Evolutionary conservation across 2,797 vertebrate genomes (phyloP), one percentile per base, ranked within the genome.

Genomic region (Aeoliscus strigatus): DNA sequence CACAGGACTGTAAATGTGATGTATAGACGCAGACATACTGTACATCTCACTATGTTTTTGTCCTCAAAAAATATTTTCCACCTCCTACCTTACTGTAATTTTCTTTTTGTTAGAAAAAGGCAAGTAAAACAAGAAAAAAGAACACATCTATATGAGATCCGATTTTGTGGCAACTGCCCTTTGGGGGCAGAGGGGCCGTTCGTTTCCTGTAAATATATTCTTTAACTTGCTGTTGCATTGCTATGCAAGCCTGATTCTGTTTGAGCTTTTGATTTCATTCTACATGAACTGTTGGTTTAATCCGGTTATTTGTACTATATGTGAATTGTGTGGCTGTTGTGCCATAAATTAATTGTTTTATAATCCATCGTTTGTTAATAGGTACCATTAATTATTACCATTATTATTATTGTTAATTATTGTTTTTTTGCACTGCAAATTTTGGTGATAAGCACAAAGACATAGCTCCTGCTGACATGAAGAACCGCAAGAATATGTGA

Each of bases 381-480:
- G 77, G 72, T 86, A 68, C 76, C 80, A 83, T 88, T 83, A 79
- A 94, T 96, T 93, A 83, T 77, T 81, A 83, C 83, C 61, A 81
- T 87, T 73, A 70, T 81, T 59, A 67, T 75, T 76, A 65, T 71
- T 90, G 89, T 91, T 92, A 89, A 92, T 94, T 92, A 90, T 93
- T 93, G 88, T 93, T 89, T 93, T 89, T 88, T 99, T 99, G 96
- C 96, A 99, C 96, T 99, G 94, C 93, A 84, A 93, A 91, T 96
- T 92, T 97, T 98, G 93, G 93, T 96, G 94, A 99, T 93, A 99
- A 99, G 96, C 96, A 98, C 96, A 99, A 99, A 94, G 92, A 86
- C 90, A 91, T 90, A 90, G 91, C 93, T 96, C 93, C 93, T 93
- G 90, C 87, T 93, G 91, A 96, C 90, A 92, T 93, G 92, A 97